Evolutionary conservation across 2,888 invertebrate species (phyloP).

Genomic region (Cylindroiulus punctatus): DNA sequence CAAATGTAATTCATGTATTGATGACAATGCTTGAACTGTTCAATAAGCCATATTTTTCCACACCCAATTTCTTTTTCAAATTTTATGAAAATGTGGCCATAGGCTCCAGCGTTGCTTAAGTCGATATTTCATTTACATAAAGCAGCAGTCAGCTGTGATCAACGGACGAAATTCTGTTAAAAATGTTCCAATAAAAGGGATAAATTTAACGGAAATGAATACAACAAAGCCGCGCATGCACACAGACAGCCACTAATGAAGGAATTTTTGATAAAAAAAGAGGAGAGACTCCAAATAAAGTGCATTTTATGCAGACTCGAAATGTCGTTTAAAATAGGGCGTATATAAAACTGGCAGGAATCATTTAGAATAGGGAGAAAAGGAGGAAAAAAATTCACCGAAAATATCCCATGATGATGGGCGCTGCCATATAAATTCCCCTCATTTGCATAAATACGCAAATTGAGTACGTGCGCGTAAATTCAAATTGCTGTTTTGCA

Average conservation of each 20-base stretch:
- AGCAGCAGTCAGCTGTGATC: slow-evolving; percentile 36
- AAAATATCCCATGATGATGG: slow-evolving; percentile 5
- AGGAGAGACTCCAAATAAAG: not conserved
- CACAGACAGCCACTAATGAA: slow-evolving; percentile 43
- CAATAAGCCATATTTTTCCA: not conserved
- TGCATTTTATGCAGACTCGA: not conserved
- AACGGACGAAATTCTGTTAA: slow-evolving; percentile 29
- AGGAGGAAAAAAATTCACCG: not conserved
- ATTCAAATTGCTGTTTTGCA: slow-evolving; percentile 47
- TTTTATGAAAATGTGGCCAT: not conserved
- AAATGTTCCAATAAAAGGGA: slow-evolving; percentile 33
- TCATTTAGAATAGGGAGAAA: not conserved
- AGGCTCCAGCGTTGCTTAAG: not conserved
- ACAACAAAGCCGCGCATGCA: slow-evolving; percentile 28
- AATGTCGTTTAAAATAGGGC: slow-evolving; percentile 12
- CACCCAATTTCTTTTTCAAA: not conserved
- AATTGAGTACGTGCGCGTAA: slow-evolving; percentile 36
- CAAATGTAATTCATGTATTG: not conserved
- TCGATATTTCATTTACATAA: slow-evolving; percentile 36
- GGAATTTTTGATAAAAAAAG: slow-evolving; percentile 13
- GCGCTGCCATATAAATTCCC: slow-evolving; percentile 26
- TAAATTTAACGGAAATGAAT: slow-evolving; percentile 36
- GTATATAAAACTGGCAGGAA: not conserved
- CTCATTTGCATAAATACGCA: slow-evolving; percentile 41
- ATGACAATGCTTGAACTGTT: not conserved